Base-by-base conservation (phyloP, 2,113 vertebrate species). In the Todiramphus saurophagus region DNA sequence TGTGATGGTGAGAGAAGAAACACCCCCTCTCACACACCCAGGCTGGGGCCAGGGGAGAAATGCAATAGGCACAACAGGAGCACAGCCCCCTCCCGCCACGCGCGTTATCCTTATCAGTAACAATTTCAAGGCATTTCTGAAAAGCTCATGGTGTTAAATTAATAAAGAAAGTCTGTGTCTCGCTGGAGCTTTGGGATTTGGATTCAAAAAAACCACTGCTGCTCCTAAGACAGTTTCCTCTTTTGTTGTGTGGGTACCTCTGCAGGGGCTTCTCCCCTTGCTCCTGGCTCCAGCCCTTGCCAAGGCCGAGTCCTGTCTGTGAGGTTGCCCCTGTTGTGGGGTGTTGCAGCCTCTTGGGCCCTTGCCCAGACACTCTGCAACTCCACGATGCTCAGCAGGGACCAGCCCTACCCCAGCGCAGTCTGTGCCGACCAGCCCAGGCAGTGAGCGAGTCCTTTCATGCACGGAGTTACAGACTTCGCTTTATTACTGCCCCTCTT, bases 401-500 rank as follows among this genome's bases (percentile, higher is more conserved):
- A 87, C 60, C 48, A 53, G 69, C 39, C 51, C 62, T 87, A 43
- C 58, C 21, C 78, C 44, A 33, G 0, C 0, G 20, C 11, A 19
- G 10, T 9, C 78, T 56, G 28, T 82, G 94, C 70, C 1, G 8
- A 66, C 69, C 84, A 90, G 66, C 74, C 62, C 68, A 55, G 84
- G 39, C 69, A 9, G 53, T 8, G 58, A 91, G 73, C 1, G 8
- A 83, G 35, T 60, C 83, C 92, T 90, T 88, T 94, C 78, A 37
- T 30, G 35, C 67, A 73, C 39, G 62, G 19, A 90, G 58, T 83
- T 91, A 81, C 64, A 92, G 83, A 60, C 39, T 82, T 64, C 68
- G 86, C 78, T 96, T 92, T 77, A 91, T 93, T 93, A 81, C 43
- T 58, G 62, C 70, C 62, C 72, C 48, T 79, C 48, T 90, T 72